Conservation (phyloP, 2,113 vertebrate species). For the Cebidichthys violaceus region DNA sequence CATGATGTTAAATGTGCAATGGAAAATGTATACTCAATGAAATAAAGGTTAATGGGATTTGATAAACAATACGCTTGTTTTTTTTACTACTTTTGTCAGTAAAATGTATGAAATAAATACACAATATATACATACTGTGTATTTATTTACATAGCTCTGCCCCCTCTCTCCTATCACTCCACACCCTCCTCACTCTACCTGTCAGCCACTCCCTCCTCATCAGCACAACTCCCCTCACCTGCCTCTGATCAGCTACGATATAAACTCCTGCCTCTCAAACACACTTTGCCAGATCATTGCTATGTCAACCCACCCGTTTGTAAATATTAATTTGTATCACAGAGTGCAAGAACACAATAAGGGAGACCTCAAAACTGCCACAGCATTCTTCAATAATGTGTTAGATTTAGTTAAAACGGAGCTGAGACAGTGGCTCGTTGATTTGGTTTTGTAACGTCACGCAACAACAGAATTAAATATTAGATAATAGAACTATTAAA, state of each 20-base stretch:
- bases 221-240: no score
- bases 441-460: not conserved
- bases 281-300: no score
- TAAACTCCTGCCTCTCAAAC: no score
- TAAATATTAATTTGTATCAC: not conserved
- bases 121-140: not conserved
- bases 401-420: not conserved
- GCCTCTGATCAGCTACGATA: no score
- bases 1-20: constrained; percentile 70
- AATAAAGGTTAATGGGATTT: constrained; percentile 72
- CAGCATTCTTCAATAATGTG: no score
- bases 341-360: not conserved
- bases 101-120: not conserved
- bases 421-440: not conserved
- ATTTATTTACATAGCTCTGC: no score
- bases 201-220: no score
- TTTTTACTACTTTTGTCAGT: not conserved
- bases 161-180: no score
- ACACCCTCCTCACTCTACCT: no score
- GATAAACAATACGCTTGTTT: constrained; percentile 32
- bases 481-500: not conserved
- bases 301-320: no score
- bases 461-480: not conserved
- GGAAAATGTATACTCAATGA: constrained; percentile 54
- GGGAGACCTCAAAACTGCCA: not conserved